Base-by-base conservation (phyloP, 2,113 vertebrate genomes). In the Fregetta grallaria region DNA sequence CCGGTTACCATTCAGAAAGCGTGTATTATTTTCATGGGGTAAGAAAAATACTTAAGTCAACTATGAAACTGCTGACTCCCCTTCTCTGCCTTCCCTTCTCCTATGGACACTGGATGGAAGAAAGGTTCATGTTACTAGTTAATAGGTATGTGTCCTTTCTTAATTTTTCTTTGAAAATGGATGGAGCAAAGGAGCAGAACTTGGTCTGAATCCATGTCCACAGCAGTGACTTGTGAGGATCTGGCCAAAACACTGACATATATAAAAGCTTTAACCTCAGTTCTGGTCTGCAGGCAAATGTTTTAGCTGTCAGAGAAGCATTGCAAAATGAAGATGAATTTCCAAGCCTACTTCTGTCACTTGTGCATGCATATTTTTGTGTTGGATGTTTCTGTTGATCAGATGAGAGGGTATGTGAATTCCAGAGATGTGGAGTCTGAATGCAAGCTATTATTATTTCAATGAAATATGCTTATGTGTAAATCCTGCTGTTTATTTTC, bases 101-200 rank as follows among this genome's bases (percentile, higher is more conserved):
- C 84, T 75, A 1, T 36, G 10, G 47, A 73, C 55, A 18, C 11
- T 19, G 13, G 8, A 15, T 42, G 38, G 16, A 75, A 65, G 23
- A 86, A 76, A 45, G 5, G 16, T 61, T 88, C 71, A 21, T 59
- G 53, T 88, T 89, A 58, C 45, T 58, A 66, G 10, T 70, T 91
- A 34, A 25, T 94, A 36, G 8, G 19, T 63, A 34, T 82, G 32
- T 66, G 29, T 86, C 27, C 58, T 72, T 81, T 71, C 81, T 88
- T 96, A 71, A 53, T 71, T 96, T 96, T 95, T 83, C 67, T 95
- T 94, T 96, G 47, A 65, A 95, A 91, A 72, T 66, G 67, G 16
- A 23, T 55, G n/a, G 68, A 92, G 19, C 36, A 21, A 42, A 90
- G 55, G 36, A 89, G 25, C 13, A 38, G 67, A 86, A 50, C 38